phyloP scores from a whole-genome alignment of 1,140 invertebrate genomes.

The Pachyrhynchus sulphureomaculatus region DNA sequence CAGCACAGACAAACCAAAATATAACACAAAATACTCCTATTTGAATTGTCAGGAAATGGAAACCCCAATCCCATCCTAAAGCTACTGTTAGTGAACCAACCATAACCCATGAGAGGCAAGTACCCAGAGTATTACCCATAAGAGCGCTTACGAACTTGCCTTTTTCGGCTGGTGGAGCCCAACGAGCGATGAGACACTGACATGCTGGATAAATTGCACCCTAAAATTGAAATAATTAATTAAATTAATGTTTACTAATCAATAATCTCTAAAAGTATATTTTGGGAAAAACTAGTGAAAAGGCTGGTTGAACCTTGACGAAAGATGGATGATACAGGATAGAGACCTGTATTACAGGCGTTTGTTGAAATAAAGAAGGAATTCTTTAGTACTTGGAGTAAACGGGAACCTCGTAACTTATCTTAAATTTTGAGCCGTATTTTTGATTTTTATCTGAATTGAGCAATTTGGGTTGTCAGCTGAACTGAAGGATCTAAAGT shows the following conservation, averaged over 20 bases:
- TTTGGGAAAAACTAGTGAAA: no score
- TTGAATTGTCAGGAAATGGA: conserved; percentile 70
- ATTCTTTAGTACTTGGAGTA: no score
- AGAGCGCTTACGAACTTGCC: conserved; percentile 74
- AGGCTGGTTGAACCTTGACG: no score
- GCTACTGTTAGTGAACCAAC: conserved; percentile 64
- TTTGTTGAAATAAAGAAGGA: no score
- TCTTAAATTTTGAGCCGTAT: no score
- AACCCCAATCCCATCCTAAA: conserved; percentile 72
- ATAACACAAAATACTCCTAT: conserved; percentile 52
- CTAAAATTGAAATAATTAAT: conserved; percentile 47
- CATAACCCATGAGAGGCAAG: conserved; percentile 73
- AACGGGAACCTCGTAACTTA: no score
- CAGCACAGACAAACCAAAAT: conserved; percentile 58
- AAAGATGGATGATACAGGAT: no score
- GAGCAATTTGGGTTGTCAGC: no score
- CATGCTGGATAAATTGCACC: conserved; percentile 71
- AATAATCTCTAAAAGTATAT: neutral
- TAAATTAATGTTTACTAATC: neutral
- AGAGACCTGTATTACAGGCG: no score
- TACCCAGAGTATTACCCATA: conserved; percentile 76
- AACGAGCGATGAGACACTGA: conserved; percentile 69
- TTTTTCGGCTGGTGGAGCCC: conserved; percentile 75
- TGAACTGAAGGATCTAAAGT: no score
- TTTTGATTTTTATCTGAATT: no score